Evolutionary conservation across 2,888 invertebrate genomes (phyloP).

Genomic region (Trypoxylon attenuatum): DNA sequence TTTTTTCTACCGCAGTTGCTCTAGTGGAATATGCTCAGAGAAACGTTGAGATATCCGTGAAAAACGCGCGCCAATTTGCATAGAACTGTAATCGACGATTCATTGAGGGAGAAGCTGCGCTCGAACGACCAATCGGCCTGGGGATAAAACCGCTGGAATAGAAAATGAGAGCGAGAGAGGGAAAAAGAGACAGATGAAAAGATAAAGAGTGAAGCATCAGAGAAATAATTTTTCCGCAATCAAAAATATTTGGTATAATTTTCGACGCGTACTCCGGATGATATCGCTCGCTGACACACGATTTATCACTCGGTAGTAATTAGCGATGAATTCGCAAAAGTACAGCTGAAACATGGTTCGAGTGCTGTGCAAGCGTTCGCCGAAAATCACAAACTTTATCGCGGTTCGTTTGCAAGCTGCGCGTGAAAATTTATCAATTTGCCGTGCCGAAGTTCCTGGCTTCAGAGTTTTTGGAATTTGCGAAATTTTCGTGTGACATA

Average conservation of each 20-base stretch:
- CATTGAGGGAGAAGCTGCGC: background rate
- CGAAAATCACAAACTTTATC: conserved; percentile 25
- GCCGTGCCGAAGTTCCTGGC: background rate
- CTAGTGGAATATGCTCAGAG: no score
- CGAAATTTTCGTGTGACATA: no score
- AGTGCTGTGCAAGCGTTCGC: background rate
- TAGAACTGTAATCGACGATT: background rate
- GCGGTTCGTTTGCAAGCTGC: background rate
- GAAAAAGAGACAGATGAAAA: background rate
- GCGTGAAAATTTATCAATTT: conserved; percentile 16
- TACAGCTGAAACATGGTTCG: conserved; percentile 9
- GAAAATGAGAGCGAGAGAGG: background rate
- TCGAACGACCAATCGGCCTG: no score
- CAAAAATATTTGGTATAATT: conserved; percentile 9
- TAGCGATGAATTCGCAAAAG: conserved; percentile 16
- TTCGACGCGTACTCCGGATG: background rate
- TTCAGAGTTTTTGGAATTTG: no score
- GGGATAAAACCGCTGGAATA: background rate
- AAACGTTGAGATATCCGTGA: background rate
- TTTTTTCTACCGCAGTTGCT: background rate
- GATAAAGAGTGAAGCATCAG: no score
- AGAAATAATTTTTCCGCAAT: conserved; percentile 1
- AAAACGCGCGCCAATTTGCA: background rate
- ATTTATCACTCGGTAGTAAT: conserved; percentile 29
- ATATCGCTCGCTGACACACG: background rate